Evolutionary conservation across 2,797 vertebrate species (phyloP).

Genomic region (Babyrousa celebensis): DNA sequence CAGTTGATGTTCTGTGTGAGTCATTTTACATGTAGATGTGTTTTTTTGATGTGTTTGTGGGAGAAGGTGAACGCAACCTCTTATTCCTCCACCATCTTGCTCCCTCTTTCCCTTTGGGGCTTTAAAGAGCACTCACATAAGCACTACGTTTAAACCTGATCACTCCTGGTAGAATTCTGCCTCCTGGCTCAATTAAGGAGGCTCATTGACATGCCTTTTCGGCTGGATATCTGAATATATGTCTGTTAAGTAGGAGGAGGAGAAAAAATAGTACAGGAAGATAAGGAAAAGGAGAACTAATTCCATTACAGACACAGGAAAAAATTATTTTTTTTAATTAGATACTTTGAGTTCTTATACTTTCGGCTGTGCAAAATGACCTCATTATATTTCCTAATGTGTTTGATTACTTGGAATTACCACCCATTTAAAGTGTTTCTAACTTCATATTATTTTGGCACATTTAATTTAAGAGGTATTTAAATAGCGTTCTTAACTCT

Average conservation of each 20-base stretch:
- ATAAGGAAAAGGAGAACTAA: conserved; percentile 8
- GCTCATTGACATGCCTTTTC: neutral
- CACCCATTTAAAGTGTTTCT: conserved; percentile 75
- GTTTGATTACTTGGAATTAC: conserved; percentile 65
- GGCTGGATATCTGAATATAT: conserved; percentile 39
- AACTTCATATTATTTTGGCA: conserved; percentile 74
- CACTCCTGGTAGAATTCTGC: conserved; percentile 5
- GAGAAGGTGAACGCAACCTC: too few species aligned
- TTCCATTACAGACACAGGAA: neutral
- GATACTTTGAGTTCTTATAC: conserved; percentile 32
- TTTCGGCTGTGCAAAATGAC: conserved; percentile 65
- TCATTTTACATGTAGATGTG: too few species aligned
- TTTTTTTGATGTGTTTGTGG: too few species aligned
- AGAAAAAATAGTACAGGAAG: conserved; percentile 23
- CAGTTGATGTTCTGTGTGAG: too few species aligned
- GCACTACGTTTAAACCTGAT: neutral
- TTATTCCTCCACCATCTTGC: too few species aligned
- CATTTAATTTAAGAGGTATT: conserved; percentile 72
- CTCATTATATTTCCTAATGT: conserved; percentile 2
- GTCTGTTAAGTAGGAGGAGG: neutral
- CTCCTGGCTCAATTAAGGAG: conserved; percentile 24
- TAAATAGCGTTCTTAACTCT: conserved; percentile 77
- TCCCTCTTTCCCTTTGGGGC: neutral
- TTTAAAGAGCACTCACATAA: neutral
- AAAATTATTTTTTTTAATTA: conserved; percentile 60